Base-by-base conservation (phyloP, 2,888 invertebrate species). In the Machimus atricapillus region DNA sequence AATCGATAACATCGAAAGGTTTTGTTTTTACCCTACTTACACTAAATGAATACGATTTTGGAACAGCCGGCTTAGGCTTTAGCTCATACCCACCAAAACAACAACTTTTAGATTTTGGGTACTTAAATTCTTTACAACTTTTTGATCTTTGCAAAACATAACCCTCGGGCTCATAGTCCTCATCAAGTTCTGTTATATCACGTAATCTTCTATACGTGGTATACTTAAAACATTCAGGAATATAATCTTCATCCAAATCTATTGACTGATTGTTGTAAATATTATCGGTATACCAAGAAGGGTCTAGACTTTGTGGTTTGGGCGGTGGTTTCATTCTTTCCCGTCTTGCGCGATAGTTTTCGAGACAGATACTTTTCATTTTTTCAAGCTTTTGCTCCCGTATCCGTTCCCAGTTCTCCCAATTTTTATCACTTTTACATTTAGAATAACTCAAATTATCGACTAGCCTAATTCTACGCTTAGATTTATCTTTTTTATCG, bases 381-480 rank as follows among this genome's bases (percentile, higher is more conserved):
- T 91, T 91, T 89, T 93, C 93, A 87, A 93, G 90, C 89, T 93
- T 93, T 87, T 92, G 92, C 88, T 92, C 93, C 19, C 93, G 90
- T 87, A 93, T 91, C 85, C 92, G 91, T 88, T 93, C 93, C 92
- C 93, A 93, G 89, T 92, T 92, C 89, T 93, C 92, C 92, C 92
- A 92, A 90, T 92, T 92, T 89, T 92, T 92, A 88, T 92, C 92
- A 86, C 91, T 91, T 89, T 91, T 91, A 88, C 90, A 91, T 79
- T 91, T 90, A 0, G 91, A 90, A 46, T 90, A 90, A 4, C 90
- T 83, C 34, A 89, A 87, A 1, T 85, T 87, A 86, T 86, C 91
- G 88, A 92, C 91, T 87, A 92, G 91, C 90, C 91, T 91, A 90
- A 92, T 92, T 89, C 91, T 92, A 90, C 91, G 91, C 90, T 92